A percentile compares a stretch with the other conserved stretches of the same genome.
phyloP scores from a whole-genome alignment of 2,113 vertebrate genomes.

The Hemiscyllium ocellatum region DNA sequence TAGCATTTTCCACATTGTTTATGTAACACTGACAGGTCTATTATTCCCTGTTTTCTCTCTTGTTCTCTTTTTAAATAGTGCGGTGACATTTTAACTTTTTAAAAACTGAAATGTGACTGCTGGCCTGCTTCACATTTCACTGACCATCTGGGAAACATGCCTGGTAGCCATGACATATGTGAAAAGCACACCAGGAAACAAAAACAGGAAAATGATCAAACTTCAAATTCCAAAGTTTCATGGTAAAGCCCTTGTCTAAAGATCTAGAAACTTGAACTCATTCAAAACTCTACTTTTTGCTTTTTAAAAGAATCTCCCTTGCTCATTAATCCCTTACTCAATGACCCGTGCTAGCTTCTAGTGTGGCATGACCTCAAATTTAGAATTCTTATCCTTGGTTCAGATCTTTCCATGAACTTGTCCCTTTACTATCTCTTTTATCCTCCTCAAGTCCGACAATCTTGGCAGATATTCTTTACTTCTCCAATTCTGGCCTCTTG shows the following conservation, averaged over 20 bases:
- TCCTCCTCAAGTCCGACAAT: neutral
- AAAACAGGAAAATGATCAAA: neutral
- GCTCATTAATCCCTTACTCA: neutral
- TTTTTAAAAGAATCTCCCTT: neutral
- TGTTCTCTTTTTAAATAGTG: no score
- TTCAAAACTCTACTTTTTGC: neutral
- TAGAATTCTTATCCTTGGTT: neutral
- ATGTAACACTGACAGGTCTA: no score
- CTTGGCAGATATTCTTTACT: no score
- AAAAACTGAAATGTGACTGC: no score
- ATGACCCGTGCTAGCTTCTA: neutral
- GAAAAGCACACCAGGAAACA: neutral
- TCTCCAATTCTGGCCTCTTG: neutral
- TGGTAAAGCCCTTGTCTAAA: neutral
- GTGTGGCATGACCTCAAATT: neutral
- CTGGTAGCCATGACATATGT: no score
- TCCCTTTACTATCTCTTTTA: neutral
- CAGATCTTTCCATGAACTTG: no score
- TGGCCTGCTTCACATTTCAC: no score
- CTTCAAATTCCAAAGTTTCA: neutral
- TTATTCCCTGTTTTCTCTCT: no score
- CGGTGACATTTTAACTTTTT: no score
- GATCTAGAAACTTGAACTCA: no score
- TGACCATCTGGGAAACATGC: no score
- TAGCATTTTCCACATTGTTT: no score